Percentiles rank a stretch among this genome's conserved stretches.
Evolutionary conservation across 2,888 invertebrate genomes (phyloP).

Genomic region (Drosophila neoperkinsi): DNA sequence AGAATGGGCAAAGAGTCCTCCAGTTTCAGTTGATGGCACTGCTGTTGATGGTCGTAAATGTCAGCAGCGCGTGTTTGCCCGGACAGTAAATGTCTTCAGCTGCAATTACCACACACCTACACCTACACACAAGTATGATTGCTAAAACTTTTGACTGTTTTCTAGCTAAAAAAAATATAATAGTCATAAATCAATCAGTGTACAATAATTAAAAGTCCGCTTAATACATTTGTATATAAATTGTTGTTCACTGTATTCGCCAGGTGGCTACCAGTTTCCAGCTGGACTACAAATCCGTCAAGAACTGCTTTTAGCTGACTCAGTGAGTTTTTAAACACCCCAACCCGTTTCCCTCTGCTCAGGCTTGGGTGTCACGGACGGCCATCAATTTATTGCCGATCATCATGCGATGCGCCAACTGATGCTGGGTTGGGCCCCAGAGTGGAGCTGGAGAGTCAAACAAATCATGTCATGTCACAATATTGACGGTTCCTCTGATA

Average conservation of each 20-base stretch:
- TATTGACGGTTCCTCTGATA: conserved; percentile 67
- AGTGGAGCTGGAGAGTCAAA: conserved; percentile 41
- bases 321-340: conserved; percentile 43
- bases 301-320: conserved; percentile 73
- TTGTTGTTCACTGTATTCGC: conserved; percentile 33
- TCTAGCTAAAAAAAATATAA: conserved; percentile 25
- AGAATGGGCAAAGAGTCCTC: conserved; percentile 2
- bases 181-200: conserved; percentile 64
- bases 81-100: conserved; percentile 81
- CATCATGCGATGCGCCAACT: conserved; percentile 69
- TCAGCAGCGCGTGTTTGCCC: conserved; percentile 71
- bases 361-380: conserved; percentile 30
- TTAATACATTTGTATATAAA: conserved; percentile 4
- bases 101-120: conserved; percentile 71
- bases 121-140: conserved; percentile 22
- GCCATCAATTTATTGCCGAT: conserved; percentile 77
- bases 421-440: conserved; percentile 30
- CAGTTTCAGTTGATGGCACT: conserved; percentile 48
- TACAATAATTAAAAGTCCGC: conserved; percentile 62
- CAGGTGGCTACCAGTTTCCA: conserved; percentile 23
- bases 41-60: conserved; percentile 82
- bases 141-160: conserved; percentile 29
- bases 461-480: conserved; percentile 77
- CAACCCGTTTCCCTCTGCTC: background rate
- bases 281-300: conserved; percentile 46